phyloP scores from a whole-genome alignment of 2,113 vertebrate genomes.

The Proterorhinus semilunaris region DNA sequence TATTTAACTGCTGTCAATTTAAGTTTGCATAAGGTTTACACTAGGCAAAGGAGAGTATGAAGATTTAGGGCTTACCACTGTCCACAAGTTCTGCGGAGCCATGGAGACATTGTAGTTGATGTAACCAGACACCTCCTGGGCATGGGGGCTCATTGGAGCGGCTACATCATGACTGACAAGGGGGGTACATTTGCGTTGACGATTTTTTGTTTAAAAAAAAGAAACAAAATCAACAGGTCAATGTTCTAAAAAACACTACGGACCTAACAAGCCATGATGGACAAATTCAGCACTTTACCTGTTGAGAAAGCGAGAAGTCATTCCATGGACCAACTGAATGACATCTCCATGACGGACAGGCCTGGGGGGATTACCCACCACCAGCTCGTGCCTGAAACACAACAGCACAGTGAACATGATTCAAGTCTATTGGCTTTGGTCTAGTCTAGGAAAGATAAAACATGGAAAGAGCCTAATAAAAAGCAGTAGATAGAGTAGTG shows the following conservation, averaged over 20 bases:
- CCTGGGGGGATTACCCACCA: slow-evolving; percentile 84
- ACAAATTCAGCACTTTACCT: slow-evolving; percentile 76
- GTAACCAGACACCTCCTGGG: slow-evolving; percentile 94
- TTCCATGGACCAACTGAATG: slow-evolving; percentile 92
- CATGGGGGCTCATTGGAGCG: slow-evolving; percentile 89
- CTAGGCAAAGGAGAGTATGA: background rate
- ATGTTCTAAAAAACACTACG: no score
- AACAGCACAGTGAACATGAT: background rate
- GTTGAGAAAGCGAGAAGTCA: slow-evolving; percentile 93
- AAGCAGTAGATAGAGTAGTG: no score
- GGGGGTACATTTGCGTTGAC: background rate
- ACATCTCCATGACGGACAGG: slow-evolving; percentile 87
- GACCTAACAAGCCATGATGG: no score
- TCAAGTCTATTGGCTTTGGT: background rate
- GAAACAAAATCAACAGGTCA: no score
- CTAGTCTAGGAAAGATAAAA: no score
- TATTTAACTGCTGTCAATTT: background rate
- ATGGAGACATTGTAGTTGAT: slow-evolving; percentile 96
- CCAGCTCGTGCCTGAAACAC: slow-evolving; percentile 84
- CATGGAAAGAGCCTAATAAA: no score
- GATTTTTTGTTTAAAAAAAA: no score
- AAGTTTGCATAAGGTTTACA: background rate
- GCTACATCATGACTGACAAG: slow-evolving; percentile 84
- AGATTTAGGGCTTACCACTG: slow-evolving; percentile 78
- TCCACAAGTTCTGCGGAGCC: slow-evolving; percentile 94